Conservation (phyloP, 53 echinoderm and acorn worm genomes). For the Luidia sarsii region DNA sequence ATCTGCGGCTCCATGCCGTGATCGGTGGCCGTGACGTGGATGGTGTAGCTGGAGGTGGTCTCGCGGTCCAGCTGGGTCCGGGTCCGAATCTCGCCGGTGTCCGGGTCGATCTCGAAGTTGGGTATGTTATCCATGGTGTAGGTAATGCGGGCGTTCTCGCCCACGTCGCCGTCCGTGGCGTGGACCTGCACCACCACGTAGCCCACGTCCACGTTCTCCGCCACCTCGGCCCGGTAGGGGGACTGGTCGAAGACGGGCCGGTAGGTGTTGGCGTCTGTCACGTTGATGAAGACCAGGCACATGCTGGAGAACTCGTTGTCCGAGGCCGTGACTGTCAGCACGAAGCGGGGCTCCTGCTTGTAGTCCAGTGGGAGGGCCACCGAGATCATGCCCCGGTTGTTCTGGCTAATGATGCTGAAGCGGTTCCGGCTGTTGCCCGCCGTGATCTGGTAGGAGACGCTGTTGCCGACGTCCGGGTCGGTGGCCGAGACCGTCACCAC, state of each 20-base stretch:
- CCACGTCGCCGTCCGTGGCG: constrained; percentile 87
- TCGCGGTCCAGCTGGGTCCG: constrained; percentile 74
- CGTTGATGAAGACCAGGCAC: constrained; percentile 81
- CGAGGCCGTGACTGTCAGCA: constrained; percentile 84
- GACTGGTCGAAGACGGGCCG: constrained; percentile 87
- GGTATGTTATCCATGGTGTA: constrained; percentile 81
- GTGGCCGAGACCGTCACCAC: constrained; percentile 80
- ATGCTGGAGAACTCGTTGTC: constrained; percentile 78
- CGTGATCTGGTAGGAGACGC: constrained; percentile 88
- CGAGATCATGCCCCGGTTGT: constrained; percentile 75
- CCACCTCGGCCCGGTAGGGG: constrained; percentile 73
- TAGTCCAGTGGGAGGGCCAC: constrained; percentile 90
- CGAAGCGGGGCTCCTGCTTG: constrained; percentile 80
- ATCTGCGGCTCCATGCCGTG: constrained; percentile 80
- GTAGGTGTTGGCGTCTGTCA: constrained; percentile 92
- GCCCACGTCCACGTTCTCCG: constrained; percentile 69
- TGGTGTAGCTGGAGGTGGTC: constrained; percentile 69
- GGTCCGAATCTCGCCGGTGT: constrained; percentile 79
- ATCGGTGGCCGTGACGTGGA: constrained; percentile 87
- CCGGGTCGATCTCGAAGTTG: constrained; percentile 82
- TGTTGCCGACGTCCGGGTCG: constrained; percentile 89
- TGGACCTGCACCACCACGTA: constrained; percentile 71
- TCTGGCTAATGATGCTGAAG: constrained; percentile 88
- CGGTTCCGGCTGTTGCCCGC: constrained; percentile 84
- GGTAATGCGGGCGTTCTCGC: constrained; percentile 89